Evolutionary conservation across 53 echinoderm and acorn worm species (phyloP), one percentile per base, ranked within the genome.

Genomic region (Apostichopus leukothele): DNA sequence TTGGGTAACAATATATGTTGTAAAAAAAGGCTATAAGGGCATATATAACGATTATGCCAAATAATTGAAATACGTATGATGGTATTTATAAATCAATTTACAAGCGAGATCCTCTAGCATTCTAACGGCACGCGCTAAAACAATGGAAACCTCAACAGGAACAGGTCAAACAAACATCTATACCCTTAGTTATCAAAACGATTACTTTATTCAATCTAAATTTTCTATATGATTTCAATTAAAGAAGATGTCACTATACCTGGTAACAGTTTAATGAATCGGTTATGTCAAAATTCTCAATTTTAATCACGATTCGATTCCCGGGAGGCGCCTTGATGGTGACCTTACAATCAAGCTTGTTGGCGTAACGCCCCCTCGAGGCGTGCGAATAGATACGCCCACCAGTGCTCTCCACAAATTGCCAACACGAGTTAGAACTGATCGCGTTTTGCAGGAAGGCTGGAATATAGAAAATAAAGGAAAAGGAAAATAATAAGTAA

Each of bases 221-320:
- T 57, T 1, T 57, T 9, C 57, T 57, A 57, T 57, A 5, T 1
- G 7, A 57, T 10, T 39, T 25, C 25, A 25, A 25, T 25, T 39
- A 39, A 39, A 39, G 39, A 39, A 39, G 39, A 39, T 39, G 39
- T 39, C 39, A 39, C 39, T 39, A 6, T 75, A 92, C 96, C 92
- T 95, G 93, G 78, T 93, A 94, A 75, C 98, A 97, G 59, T 97
- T 97, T 86, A 91, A 61, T 0, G 98, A 97, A 13, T 95, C 95
- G 16, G 91, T 89, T 12, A 97, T 79, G 27, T 97, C 98, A 84
- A 97, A 97, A 71, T 92, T 90, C 60, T 95, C 95, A 73, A 97
- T 92, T 12, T 91, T 89, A 18, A 94, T 87, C 51, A 86, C 89
- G 52, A 97, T 91, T 22, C 90, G 83, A 52, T 88, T 87, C 0